A percentile compares a stretch with the other conserved stretches of the same genome.
Conservation (phyloP, 2,888 invertebrate species). For the Eutolmus rufibarbis region DNA sequence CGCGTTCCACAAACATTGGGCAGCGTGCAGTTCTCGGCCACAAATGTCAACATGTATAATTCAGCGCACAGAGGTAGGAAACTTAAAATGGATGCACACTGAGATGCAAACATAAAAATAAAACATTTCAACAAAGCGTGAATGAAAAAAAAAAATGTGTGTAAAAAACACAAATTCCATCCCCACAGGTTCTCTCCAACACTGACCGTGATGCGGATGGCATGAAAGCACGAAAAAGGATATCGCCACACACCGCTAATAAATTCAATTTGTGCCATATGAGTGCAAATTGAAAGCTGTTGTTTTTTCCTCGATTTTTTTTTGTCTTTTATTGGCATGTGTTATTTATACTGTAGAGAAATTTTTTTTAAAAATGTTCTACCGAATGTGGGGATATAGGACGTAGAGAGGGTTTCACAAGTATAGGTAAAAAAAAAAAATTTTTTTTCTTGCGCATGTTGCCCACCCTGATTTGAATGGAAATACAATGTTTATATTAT, state of each 20-base stretch:
- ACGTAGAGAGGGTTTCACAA: neutral
- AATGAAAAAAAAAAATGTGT: neutral
- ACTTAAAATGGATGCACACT: neutral
- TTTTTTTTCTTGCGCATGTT: neutral
- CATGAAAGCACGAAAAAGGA: constrained; percentile 2
- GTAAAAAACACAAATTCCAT: neutral
- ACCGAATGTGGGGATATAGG: neutral
- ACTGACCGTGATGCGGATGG: neutral
- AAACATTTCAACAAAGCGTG: neutral
- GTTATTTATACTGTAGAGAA: neutral
- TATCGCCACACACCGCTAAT: constrained; percentile 31
- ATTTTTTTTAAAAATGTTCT: neutral
- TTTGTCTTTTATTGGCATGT: neutral
- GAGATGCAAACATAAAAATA: neutral
- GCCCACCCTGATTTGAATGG: neutral
- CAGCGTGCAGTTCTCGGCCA: neutral
- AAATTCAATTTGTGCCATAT: constrained; percentile 16
- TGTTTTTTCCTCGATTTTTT: neutral
- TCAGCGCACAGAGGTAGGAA: neutral
- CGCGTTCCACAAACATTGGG: neutral
- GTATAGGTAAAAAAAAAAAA: neutral
- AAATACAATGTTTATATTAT: neutral
- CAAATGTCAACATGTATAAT: neutral
- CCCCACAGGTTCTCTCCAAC: neutral
- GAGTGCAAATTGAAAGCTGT: neutral